Evolutionary conservation across 2,113 vertebrate species (phyloP), one percentile per base, ranked within the genome.

Genomic region (Heteronetta atricapilla): DNA sequence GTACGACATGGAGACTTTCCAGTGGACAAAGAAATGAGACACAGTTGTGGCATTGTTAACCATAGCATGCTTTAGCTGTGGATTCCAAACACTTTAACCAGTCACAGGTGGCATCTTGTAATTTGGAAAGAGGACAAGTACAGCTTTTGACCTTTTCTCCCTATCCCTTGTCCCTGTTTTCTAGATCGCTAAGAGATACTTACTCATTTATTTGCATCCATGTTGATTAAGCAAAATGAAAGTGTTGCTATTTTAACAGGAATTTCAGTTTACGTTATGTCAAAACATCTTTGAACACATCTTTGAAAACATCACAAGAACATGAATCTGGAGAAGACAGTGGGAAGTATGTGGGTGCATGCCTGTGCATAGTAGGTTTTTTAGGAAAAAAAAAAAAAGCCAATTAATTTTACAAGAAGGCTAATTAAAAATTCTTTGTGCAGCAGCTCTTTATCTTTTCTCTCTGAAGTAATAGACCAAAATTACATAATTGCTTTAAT

Each of bases 401-500:
- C 38, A 85, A 89, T 93, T 91, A 58, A 46, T 89, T 89, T 94
- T 82, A 79, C 70, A 88, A 64, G 56, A 94, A 72, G 40, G 31
- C 78, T 85, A 50, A 95, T 93, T 87, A 73, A 82, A 87, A 89
- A 73, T 66, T 72, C 42, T 64, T 87, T 79, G 58, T 80, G 53
- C 67, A 91, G 44, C 53, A 79, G 16, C 44, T 69, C 78, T 93
- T 87, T 76, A 33, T 85, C 42, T 93, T 93, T 83, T 88, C 34
- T 94, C 52, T 75, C 76, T 82, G 60, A 68, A 77, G 73, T 63
- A 94, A 66, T 67, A 85, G 40, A 62, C 50, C 26, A 94, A 82
- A 94, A 91, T 94, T 87, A 77, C 50, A 20, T 69, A 87, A 82
- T 80, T 87, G 46, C 62, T 46, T 79, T 92, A 73, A 93, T 85